These are phyloP conservation scores for Aspidiotus rigidus DNA, from an alignment of 2,888 invertebrate genomes.

Conservation along the genomic window DNA sequence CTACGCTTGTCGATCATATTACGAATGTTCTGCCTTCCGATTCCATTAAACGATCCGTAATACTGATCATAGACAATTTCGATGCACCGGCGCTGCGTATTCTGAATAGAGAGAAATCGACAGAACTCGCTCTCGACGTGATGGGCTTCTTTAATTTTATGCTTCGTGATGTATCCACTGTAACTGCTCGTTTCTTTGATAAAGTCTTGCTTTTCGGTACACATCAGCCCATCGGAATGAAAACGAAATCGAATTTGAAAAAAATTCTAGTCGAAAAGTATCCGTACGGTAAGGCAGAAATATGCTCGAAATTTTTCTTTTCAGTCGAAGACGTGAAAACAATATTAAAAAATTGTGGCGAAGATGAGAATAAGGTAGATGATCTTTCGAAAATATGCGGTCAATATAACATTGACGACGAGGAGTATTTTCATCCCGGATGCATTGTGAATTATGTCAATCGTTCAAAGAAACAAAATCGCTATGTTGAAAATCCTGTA, in stretches of 20 bases:
- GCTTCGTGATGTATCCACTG: background rate
- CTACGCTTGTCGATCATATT: background rate
- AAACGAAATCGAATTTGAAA: constrained; percentile 4
- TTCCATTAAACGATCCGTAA: background rate
- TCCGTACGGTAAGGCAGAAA: constrained; percentile 14
- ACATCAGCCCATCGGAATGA: background rate
- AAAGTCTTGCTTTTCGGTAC: constrained; percentile 12
- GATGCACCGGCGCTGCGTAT: constrained; percentile 1
- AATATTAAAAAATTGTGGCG: constrained; percentile 13
- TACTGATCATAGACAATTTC: constrained; percentile 4
- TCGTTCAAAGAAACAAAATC: constrained; percentile 6
- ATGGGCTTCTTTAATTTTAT: constrained; percentile 13
- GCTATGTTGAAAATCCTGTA: constrained; percentile 1
- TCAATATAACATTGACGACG: constrained; percentile 13
- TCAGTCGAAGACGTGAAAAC: constrained; percentile 16
- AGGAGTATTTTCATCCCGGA: constrained; percentile 20
- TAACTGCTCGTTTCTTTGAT: background rate
- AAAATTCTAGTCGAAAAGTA: constrained; percentile 15
- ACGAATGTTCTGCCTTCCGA: background rate
- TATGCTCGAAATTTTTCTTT: constrained; percentile 18
- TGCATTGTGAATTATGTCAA: constrained; percentile 15
- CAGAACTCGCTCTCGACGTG: constrained; percentile 9
- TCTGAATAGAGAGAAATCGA: constrained; percentile 2
- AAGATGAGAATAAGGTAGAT: constrained; percentile 14
- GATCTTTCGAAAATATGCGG: constrained; percentile 11